A percentile compares a stretch with the other conserved stretches of the same genome.
These are phyloP conservation scores for Phengaris alcon DNA, from an alignment of 2,888 invertebrate genomes.

Conservation along the genomic window DNA sequence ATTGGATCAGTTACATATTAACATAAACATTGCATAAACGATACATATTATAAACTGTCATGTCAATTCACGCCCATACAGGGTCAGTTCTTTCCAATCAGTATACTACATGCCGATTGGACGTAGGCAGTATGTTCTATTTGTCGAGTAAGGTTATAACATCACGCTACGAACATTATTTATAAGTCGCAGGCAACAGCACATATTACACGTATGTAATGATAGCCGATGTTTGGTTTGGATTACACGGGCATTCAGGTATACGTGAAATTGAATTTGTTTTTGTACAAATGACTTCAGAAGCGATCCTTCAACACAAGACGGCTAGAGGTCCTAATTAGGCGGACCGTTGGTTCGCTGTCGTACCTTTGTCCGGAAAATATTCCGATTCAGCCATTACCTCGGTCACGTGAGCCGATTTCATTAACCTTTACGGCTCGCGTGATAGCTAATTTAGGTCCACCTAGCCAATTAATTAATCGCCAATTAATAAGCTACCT, in stretches of 20 bases:
- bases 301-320: conserved; percentile 27
- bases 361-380: conserved; percentile 30
- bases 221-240: background rate
- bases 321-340: conserved; percentile 27
- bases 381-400: conserved; percentile 21
- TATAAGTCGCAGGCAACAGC: too few relatives aligned
- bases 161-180: too few relatives aligned
- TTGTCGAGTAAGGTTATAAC: too few relatives aligned
- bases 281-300: conserved; percentile 17
- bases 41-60: too few relatives aligned
- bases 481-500: conserved; percentile 5
- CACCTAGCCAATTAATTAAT: conserved; percentile 7
- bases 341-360: conserved; percentile 27
- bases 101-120: too few relatives aligned
- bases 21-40: too few relatives aligned
- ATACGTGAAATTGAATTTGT: conserved; percentile 20
- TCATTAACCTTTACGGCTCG: conserved; percentile 22
- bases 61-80: too few relatives aligned
- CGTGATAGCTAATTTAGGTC: conserved; percentile 13
- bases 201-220: too few relatives aligned
- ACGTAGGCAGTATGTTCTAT: too few relatives aligned
- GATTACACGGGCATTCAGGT: background rate
- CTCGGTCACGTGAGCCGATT: conserved; percentile 21
- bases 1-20: too few relatives aligned
- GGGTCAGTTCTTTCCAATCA: too few relatives aligned